Conservation (phyloP, 2,888 invertebrate genomes). For the Octodonta nipae region DNA sequence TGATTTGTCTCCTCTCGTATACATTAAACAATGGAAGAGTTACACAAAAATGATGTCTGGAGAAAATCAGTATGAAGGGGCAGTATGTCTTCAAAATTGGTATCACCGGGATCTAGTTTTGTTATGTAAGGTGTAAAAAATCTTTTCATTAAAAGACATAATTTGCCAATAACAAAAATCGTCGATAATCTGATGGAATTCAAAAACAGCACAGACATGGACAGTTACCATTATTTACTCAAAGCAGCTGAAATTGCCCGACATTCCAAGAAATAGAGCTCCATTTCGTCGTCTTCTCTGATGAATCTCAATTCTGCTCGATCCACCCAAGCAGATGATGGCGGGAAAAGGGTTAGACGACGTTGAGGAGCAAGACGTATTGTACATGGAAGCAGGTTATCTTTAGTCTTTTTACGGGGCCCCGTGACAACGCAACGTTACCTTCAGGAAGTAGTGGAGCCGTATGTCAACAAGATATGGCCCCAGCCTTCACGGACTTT, state of each 20-base stretch:
- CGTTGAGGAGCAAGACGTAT: no score
- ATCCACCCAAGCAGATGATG: no score
- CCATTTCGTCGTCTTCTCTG: no score
- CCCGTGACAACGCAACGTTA: no score
- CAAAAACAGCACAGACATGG: slow-evolving; percentile 60
- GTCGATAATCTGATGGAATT: slow-evolving; percentile 82
- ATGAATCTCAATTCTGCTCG: no score
- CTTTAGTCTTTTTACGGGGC: no score
- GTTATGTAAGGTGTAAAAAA: slow-evolving; percentile 99
- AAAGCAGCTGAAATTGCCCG: slow-evolving; percentile 69
- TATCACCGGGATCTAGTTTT: slow-evolving; percentile 92
- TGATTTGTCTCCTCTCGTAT: slow-evolving; percentile 72
- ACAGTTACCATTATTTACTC: slow-evolving; percentile 92
- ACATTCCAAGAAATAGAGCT: slow-evolving; percentile 49
- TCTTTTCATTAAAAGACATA: slow-evolving; percentile 94
- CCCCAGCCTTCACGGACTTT: no score
- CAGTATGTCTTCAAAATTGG: slow-evolving; percentile 96
- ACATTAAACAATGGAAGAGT: slow-evolving; percentile 83
- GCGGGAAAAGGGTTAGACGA: no score
- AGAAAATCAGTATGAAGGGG: slow-evolving; percentile 71
- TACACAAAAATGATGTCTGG: slow-evolving; percentile 63
- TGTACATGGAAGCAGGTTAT: no score
- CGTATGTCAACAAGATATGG: no score
- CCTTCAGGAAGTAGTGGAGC: no score
- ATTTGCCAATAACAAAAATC: slow-evolving; percentile 83